A percentile compares a stretch with the other conserved stretches of the same genome.
Conservation (phyloP, 92 coral and sea anemone genomes). For the Meandrina meandrites region DNA sequence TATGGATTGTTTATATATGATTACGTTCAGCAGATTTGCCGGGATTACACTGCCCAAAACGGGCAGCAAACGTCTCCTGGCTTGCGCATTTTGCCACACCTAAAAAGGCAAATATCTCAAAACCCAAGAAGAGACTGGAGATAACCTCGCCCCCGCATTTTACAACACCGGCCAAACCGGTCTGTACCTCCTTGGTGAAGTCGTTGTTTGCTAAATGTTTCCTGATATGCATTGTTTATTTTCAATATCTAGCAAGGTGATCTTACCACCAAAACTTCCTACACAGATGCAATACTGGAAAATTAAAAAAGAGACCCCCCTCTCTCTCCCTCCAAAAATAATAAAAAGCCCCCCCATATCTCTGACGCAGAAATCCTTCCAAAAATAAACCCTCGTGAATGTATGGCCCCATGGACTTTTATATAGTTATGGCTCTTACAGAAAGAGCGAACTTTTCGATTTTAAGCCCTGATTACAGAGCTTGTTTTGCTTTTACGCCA, state of each 20-base stretch:
- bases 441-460: too few species aligned
- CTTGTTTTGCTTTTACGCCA: too few species aligned
- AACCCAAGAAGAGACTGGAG: not conserved
- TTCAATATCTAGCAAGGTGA: not conserved
- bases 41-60: not conserved
- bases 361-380: too few species aligned
- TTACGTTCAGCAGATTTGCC: not conserved
- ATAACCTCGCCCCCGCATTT: not conserved
- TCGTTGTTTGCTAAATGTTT: not conserved
- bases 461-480: too few species aligned
- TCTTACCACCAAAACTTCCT: not conserved
- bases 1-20: not conserved
- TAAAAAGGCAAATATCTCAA: not conserved
- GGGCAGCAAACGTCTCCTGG: not conserved
- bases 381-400: too few species aligned
- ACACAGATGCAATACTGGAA: not conserved
- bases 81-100: not conserved
- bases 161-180: not conserved
- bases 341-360: too few species aligned
- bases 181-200: not conserved
- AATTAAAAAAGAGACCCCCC: too few species aligned
- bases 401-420: too few species aligned
- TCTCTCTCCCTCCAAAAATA: too few species aligned
- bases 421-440: too few species aligned
- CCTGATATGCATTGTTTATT: not conserved